A percentile compares a stretch with the other conserved stretches of the same genome.
These are phyloP conservation scores for Periparus ater DNA, from an alignment of 2,797 vertebrate species.

Conservation along the genomic window DNA sequence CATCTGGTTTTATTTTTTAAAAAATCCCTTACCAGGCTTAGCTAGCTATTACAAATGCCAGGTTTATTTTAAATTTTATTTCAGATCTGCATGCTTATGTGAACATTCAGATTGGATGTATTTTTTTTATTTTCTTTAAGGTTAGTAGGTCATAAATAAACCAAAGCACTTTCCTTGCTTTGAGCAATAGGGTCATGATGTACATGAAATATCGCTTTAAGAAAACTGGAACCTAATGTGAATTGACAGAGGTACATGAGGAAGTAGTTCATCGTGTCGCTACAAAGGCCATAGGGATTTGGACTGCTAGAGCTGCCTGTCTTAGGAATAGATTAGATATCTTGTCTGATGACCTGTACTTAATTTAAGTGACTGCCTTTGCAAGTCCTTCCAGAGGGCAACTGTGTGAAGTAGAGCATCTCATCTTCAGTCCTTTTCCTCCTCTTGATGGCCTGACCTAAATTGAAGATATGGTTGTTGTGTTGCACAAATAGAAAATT, in stretches of 20 bases:
- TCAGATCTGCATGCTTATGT: conserved; percentile 40
- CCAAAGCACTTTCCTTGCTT: conserved; percentile 73
- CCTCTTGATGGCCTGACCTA: conserved; percentile 83
- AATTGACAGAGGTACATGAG: conserved; percentile 84
- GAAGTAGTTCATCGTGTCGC: conserved; percentile 61
- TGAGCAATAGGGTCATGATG: conserved; percentile 68
- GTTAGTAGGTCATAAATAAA: conserved; percentile 80
- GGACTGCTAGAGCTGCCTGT: conserved; percentile 67
- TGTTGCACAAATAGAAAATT: conserved; percentile 34
- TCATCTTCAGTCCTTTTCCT: conserved; percentile 73
- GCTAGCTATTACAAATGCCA: conserved; percentile 43
- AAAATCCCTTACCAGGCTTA: neutral
- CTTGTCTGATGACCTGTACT: conserved; percentile 85
- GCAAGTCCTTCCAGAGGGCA: conserved; percentile 77
- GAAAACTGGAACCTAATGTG: conserved; percentile 69
- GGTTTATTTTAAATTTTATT: conserved; percentile 62
- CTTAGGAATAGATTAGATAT: conserved; percentile 75
- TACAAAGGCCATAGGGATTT: conserved; percentile 76
- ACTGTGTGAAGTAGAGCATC: conserved; percentile 81
- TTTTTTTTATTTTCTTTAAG: conserved; percentile 48
- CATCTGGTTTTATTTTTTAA: conserved; percentile 45
- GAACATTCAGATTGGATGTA: conserved; percentile 41
- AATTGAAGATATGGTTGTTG: conserved; percentile 79
- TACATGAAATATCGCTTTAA: conserved; percentile 65
- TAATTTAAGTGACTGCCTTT: conserved; percentile 91